Evolutionary conservation across 2,797 vertebrate genomes (phyloP).

Genomic region (Ptychadena robeensis): DNA sequence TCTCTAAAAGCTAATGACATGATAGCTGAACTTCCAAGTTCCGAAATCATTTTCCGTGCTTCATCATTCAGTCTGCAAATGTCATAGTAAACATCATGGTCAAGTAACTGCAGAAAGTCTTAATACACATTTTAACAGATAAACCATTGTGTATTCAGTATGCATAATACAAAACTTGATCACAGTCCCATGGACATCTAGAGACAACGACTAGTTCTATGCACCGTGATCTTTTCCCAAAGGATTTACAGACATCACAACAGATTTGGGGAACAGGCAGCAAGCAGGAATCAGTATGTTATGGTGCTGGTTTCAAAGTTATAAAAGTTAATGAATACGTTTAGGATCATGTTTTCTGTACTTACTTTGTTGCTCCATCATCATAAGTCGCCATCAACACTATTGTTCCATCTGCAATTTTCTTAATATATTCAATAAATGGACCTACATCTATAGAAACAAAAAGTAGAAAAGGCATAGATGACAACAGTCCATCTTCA

Average conservation of each 20-base stretch:
- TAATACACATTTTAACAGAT: no score
- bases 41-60: conserved; percentile 84
- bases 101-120: background rate
- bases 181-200: no score
- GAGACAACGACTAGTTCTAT: background rate
- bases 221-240: background rate
- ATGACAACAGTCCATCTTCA: no score
- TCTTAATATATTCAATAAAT: conserved; percentile 87
- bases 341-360: conserved; percentile 14
- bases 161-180: no score
- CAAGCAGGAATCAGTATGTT: no score
- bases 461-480: background rate
- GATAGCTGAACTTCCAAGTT: conserved; percentile 86
- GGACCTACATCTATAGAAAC: conserved; percentile 82
- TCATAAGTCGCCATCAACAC: conserved; percentile 96
- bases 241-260: background rate
- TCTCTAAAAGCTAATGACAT: conserved; percentile 88
- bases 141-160: no score
- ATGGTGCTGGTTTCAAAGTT: background rate
- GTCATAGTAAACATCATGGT: background rate
- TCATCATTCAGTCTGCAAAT: conserved; percentile 87
- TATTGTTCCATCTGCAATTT: conserved; percentile 86
- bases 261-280: background rate
- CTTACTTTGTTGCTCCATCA: conserved; percentile 92
- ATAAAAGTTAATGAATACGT: no score